Conservation (phyloP, 2,113 vertebrate species). For the Podarcis cretensis region DNA sequence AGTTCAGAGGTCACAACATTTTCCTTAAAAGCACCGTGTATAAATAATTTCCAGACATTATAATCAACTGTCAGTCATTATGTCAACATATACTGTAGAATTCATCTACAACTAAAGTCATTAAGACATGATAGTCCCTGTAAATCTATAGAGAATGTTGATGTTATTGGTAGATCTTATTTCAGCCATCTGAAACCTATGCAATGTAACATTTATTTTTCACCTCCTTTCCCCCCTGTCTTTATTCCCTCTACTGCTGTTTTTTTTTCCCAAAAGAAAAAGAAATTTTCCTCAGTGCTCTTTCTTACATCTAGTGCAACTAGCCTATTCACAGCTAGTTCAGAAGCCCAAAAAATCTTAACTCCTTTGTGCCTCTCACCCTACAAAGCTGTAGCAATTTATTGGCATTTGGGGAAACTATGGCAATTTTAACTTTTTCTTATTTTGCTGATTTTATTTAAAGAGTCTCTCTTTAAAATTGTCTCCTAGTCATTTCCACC, state of each 20-base stretch:
- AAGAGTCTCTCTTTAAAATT: no score
- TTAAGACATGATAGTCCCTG: neutral
- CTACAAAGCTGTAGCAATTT: neutral
- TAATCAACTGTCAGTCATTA: slow-evolving; percentile 1
- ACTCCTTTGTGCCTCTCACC: neutral
- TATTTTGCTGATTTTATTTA: neutral
- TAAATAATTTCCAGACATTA: slow-evolving; percentile 1
- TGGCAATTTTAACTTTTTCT: neutral
- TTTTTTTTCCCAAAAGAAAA: slow-evolving; percentile 9
- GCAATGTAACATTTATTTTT: slow-evolving; percentile 42
- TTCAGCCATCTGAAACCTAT: slow-evolving; percentile 48
- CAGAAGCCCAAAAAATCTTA: neutral
- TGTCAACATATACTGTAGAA: neutral
- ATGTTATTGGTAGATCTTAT: slow-evolving; percentile 31
- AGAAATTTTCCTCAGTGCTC: neutral
- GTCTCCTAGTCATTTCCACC: no score
- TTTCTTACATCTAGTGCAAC: slow-evolving; percentile 12
- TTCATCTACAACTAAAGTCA: neutral
- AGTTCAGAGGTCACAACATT: neutral
- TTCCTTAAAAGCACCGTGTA: neutral
- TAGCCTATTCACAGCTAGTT: neutral
- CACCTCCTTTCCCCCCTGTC: slow-evolving; percentile 34
- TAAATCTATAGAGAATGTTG: neutral
- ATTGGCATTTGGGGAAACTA: neutral
- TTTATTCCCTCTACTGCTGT: slow-evolving; percentile 12